Conservation (phyloP, 2,113 vertebrate species). For the Cervus canadensis region DNA sequence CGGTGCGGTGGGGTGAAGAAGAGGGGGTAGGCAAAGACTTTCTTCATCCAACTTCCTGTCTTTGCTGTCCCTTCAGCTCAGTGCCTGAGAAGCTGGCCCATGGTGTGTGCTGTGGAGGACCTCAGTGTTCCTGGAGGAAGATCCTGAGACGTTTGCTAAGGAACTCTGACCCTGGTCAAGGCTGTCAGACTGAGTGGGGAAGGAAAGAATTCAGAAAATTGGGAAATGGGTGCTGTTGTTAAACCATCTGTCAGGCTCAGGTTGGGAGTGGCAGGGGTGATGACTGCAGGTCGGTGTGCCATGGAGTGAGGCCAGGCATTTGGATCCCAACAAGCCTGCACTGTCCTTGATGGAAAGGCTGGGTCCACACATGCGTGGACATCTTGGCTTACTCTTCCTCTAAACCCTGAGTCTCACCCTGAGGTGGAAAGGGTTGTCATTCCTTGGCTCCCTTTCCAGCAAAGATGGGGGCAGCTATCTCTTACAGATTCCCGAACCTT, state of each 20-base stretch:
- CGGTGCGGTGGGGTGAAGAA: rapidly evolving
- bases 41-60: background rate
- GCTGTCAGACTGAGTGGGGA: slow-evolving; percentile 3
- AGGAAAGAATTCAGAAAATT: slow-evolving; percentile 18
- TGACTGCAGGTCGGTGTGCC: background rate
- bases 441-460: background rate
- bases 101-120: background rate
- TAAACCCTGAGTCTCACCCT: background rate
- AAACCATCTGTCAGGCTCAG: background rate
- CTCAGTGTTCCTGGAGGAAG: slow-evolving; percentile 1
- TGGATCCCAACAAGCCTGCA: background rate
- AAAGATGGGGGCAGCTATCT: background rate
- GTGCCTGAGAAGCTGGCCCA: background rate
- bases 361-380: background rate
- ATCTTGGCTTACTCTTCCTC: background rate
- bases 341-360: background rate
- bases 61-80: background rate
- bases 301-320: background rate
- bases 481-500: background rate
- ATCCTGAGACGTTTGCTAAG: background rate
- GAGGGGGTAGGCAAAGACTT: background rate
- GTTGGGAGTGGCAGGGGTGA: background rate
- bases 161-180: slow-evolving; percentile 43
- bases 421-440: background rate
- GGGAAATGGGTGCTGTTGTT: background rate